phyloP scores from a whole-genome alignment of 2,888 invertebrate genomes.

The Gasteruption jaculator region DNA sequence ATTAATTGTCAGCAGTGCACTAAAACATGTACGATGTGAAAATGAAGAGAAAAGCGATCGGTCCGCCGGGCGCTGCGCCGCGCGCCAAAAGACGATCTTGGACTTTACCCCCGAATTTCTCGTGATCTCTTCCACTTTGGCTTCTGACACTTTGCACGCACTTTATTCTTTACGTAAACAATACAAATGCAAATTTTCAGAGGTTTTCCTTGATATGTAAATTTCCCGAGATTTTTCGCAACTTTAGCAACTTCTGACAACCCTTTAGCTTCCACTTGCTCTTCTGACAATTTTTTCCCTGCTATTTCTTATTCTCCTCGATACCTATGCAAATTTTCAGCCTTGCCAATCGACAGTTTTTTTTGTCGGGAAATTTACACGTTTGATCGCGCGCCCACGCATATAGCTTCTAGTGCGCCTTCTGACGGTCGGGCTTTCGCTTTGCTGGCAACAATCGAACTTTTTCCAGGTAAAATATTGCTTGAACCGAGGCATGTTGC shows the following conservation, averaged over 20 bases:
- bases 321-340: slow-evolving; percentile 9
- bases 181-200: slow-evolving; percentile 11
- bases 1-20: slow-evolving; percentile 2
- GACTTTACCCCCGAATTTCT: slow-evolving; percentile 1
- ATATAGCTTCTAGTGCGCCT: background rate
- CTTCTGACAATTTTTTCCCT: slow-evolving; percentile 9
- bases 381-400: slow-evolving; percentile 5
- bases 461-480: slow-evolving; percentile 2
- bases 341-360: slow-evolving; percentile 4
- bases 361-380: slow-evolving; percentile 8
- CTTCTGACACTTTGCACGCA: slow-evolving; percentile 3
- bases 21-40: background rate
- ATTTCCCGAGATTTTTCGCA: slow-evolving; percentile 10
- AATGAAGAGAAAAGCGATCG: background rate
- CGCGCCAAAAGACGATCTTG: background rate
- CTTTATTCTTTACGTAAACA: slow-evolving; percentile 6
- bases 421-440: slow-evolving; percentile 5
- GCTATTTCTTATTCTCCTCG: slow-evolving; percentile 4
- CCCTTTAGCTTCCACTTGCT: slow-evolving; percentile 5
- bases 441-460: slow-evolving; percentile 4
- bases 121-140: slow-evolving; percentile 7
- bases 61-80: slow-evolving; percentile 2
- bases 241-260: slow-evolving; percentile 10
- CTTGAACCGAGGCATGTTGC: slow-evolving; percentile 4
- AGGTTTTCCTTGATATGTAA: slow-evolving; percentile 6